Evolutionary conservation across 1,140 invertebrate genomes (phyloP).

Genomic region (Mactra quadrangularis): DNA sequence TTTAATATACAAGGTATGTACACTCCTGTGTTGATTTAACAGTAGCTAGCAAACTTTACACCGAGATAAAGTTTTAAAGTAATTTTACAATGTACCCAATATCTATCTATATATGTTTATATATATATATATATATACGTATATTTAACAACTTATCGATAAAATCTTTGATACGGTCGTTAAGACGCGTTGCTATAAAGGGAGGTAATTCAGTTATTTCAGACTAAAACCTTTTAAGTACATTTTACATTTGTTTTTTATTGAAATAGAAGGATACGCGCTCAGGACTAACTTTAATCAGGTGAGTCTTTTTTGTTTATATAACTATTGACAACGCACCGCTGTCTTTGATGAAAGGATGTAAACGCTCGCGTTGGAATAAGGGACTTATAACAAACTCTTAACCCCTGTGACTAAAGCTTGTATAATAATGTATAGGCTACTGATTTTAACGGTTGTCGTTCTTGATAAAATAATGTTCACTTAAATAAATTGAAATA

Average conservation of each 20-base stretch:
- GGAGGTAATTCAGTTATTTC: slow-evolving; percentile 18
- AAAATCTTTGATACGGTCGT: slow-evolving; percentile 2
- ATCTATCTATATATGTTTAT: slow-evolving; percentile 4
- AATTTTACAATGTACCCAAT: slow-evolving; percentile 27
- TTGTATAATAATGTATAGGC: no score
- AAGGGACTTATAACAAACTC: no score
- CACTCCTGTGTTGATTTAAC: no score
- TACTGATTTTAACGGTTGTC: no score
- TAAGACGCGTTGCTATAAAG: slow-evolving; percentile 46
- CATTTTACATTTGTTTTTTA: background rate
- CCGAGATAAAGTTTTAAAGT: slow-evolving; percentile 2
- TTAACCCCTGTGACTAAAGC: no score
- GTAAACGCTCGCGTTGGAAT: no score
- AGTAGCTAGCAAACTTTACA: slow-evolving; percentile 6
- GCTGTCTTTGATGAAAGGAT: background rate
- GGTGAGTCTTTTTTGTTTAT: background rate
- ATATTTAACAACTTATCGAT: slow-evolving; percentile 7
- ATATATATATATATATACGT: background rate
- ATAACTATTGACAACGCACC: background rate
- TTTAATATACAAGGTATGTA: no score
- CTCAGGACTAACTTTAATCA: background rate
- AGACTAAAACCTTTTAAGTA: background rate
- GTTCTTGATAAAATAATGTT: no score
- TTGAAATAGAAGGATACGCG: background rate
- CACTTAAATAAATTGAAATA: no score